These are phyloP conservation scores for Tenebrio molitor DNA, from an alignment of 1,140 invertebrate species.

Conservation along the genomic window DNA sequence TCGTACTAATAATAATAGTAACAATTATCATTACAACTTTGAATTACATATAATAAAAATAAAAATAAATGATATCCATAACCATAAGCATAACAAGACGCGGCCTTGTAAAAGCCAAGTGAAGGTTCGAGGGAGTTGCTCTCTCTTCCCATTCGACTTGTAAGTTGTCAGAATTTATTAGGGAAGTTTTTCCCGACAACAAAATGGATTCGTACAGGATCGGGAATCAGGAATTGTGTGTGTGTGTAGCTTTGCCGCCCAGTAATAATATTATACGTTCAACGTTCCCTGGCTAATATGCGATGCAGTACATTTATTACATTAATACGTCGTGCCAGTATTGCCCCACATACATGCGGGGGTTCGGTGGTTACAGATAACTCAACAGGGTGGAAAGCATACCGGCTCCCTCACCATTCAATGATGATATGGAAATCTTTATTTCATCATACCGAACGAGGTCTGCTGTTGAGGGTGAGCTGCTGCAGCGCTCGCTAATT, in stretches of 20 bases:
- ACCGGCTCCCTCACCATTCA: conserved; percentile 9
- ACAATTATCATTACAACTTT: conserved; percentile 61
- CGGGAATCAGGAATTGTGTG: not conserved
- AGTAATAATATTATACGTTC: conserved; percentile 54
- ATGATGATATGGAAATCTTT: conserved; percentile 28
- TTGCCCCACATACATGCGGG: conserved; percentile 50
- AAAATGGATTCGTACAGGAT: not conserved
- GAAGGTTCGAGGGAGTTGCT: conserved; percentile 1
- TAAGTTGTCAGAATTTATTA: conserved; percentile 40
- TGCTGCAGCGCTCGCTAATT: not conserved
- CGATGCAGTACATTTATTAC: conserved; percentile 59
- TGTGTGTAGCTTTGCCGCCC: not conserved
- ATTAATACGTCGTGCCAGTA: conserved; percentile 54
- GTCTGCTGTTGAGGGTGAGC: not conserved
- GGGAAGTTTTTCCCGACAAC: conserved; percentile 17
- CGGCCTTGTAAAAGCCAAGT: conserved; percentile 36
- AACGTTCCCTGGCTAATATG: conserved; percentile 55
- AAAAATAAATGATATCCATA: conserved; percentile 63
- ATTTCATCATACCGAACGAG: conserved; percentile 3
- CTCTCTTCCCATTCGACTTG: not conserved
- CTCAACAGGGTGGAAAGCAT: conserved; percentile 47
- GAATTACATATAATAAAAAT: conserved; percentile 65
- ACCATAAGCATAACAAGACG: conserved; percentile 54
- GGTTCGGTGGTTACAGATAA: conserved; percentile 54
- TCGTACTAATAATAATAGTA: conserved; percentile 56